These are phyloP conservation scores for Ophiodon elongatus DNA, from an alignment of 2,113 vertebrate genomes.

Conservation along the genomic window DNA sequence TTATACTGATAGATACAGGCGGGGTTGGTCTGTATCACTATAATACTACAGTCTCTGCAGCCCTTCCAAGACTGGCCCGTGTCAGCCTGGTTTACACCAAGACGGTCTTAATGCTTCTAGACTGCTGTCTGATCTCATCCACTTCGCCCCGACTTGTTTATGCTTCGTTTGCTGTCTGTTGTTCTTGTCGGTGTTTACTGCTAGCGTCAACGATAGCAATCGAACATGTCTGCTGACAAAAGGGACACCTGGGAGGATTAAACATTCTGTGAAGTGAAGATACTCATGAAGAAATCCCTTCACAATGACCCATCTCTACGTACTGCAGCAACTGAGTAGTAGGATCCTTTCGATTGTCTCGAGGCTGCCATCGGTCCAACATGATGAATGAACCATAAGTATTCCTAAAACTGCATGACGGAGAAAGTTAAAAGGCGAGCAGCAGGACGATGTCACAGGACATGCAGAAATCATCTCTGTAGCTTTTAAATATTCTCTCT, in stretches of 20 bases:
- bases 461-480: background rate
- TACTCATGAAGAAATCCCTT: background rate
- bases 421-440: background rate
- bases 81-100: conserved; percentile 14
- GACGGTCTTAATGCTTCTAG: conserved; percentile 24
- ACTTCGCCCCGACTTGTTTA: conserved; percentile 7
- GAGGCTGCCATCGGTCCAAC: conserved; percentile 21
- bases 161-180: conserved; percentile 12
- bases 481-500: background rate
- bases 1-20: background rate
- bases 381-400: background rate
- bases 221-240: conserved; percentile 18
- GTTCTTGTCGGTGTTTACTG: conserved; percentile 6
- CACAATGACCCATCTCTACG: too few relatives aligned
- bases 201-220: background rate
- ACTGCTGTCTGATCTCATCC: conserved; percentile 35
- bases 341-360: conserved; percentile 27
- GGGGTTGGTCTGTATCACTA: background rate
- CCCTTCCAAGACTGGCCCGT: background rate
- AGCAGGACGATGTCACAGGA: background rate
- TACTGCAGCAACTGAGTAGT: conserved; percentile 68
- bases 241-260: background rate
- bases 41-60: conserved; percentile 1
- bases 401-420: background rate
- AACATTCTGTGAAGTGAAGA: background rate